Conservation (phyloP, 2,797 vertebrate genomes). For the Enteromius argenteus region DNA sequence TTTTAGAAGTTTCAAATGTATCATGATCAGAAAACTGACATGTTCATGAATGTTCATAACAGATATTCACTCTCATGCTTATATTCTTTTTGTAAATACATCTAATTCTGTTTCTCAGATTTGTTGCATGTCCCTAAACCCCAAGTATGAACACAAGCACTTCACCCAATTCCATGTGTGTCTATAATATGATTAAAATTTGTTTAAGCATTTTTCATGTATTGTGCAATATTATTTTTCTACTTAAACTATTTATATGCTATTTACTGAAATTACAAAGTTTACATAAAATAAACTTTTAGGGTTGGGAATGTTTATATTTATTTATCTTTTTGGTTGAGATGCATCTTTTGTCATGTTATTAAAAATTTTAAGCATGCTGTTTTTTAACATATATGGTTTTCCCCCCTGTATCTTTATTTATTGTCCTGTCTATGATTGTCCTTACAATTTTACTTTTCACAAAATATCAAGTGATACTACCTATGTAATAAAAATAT, state of each 20-base stretch:
- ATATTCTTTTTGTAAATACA: constrained; percentile 20
- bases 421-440: background rate
- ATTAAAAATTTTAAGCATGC: background rate
- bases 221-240: constrained; percentile 58
- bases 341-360: constrained; percentile 25
- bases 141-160: constrained; percentile 52
- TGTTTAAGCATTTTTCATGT: constrained; percentile 54
- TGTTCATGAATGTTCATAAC: constrained; percentile 1
- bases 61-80: constrained; percentile 32
- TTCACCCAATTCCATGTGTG: constrained; percentile 45
- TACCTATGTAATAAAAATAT: background rate
- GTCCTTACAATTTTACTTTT: background rate
- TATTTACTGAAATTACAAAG: constrained; percentile 51
- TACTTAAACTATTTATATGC: constrained; percentile 56
- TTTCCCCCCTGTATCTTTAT: background rate
- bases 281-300: constrained; percentile 35
- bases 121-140: constrained; percentile 29
- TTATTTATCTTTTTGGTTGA: constrained; percentile 20
- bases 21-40: background rate
- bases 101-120: constrained; percentile 14
- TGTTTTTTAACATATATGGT: background rate
- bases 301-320: background rate
- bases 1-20: constrained; percentile 5
- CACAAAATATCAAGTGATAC: background rate
- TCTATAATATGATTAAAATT: constrained; percentile 45